Percentiles rank a stretch among this genome's conserved stretches.
These are phyloP conservation scores for Dendroctonus valens DNA, from an alignment of 1,140 invertebrate genomes.

Conservation along the genomic window DNA sequence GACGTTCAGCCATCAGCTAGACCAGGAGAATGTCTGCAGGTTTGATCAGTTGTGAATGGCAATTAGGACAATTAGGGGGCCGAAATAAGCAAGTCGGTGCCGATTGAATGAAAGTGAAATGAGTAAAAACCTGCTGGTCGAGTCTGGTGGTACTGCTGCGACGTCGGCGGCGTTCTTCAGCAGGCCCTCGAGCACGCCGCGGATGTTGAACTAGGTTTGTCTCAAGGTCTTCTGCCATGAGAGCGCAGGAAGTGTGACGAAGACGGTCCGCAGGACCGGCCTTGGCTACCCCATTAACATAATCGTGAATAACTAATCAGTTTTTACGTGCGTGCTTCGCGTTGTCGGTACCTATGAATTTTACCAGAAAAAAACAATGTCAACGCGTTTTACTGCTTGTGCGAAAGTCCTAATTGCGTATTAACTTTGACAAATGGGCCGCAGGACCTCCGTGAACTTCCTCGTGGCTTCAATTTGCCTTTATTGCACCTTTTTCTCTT, in stretches of 20 bases:
- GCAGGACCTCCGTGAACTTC: neutral
- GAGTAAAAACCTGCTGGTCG: slow-evolving; percentile 43
- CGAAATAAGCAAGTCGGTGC: slow-evolving; percentile 32
- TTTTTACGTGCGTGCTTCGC: slow-evolving; percentile 13
- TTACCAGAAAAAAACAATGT: neutral
- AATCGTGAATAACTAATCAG: slow-evolving; percentile 16
- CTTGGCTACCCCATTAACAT: slow-evolving; percentile 13
- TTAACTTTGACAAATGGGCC: too few species aligned
- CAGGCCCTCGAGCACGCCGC: slow-evolving; percentile 33
- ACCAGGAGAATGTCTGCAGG: too few species aligned
- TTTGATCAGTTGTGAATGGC: too few species aligned
- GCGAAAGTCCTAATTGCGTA: neutral
- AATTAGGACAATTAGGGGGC: slow-evolving; percentile 13
- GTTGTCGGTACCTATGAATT: slow-evolving; percentile 8
- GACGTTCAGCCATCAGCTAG: too few species aligned
- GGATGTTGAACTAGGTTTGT: slow-evolving; percentile 51
- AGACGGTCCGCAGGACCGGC: slow-evolving; percentile 34
- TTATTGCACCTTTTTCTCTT: neutral
- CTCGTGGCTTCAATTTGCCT: neutral
- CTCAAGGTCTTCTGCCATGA: slow-evolving; percentile 47
- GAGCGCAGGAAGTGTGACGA: slow-evolving; percentile 45
- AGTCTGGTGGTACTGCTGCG: slow-evolving; percentile 30
- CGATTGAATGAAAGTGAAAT: slow-evolving; percentile 48
- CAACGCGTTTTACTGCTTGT: neutral
- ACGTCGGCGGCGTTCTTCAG: slow-evolving; percentile 16